Base-by-base conservation (phyloP, 2,888 invertebrate genomes). In the Agrochola circellaris region DNA sequence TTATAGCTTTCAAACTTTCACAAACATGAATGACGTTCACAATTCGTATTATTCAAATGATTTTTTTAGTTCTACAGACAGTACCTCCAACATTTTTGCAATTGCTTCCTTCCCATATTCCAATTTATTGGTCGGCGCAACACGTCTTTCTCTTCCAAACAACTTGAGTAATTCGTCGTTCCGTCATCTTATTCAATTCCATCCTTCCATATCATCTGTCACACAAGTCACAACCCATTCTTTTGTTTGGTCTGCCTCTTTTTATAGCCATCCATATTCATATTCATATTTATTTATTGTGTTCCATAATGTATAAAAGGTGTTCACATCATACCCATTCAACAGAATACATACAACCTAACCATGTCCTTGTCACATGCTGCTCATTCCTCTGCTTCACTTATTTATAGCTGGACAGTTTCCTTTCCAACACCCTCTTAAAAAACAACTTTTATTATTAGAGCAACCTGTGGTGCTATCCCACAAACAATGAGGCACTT, bases 1-100 rank as follows among this genome's bases (percentile, higher is more conserved):
- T 45, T 42, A 6, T n/a, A 56, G 15, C 30, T 62, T 45, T 42
- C n/a, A 4, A 42, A 79, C 58, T 78, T 79, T 71, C 71, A 34
- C 56, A 65, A 58, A 42, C 13, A 67, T 15, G 0, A n/a, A 51
- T 65, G 51, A 45, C n/a, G 5, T 56, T 6, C 45, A n/a, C 38
- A 34, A 42, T 26, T 51, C 51, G 15, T 45, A 11, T 5, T 51
- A 48, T 0, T 7, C 7, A 20, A 51, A 51, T 8, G 20, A 45
- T 45, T 45, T 45, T 42, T 15, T 45, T 45, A 15, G 5, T 2
- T 74, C 7, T 26, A 9, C 17, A 45, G 5, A 26, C 11, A 15
- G 45, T 34, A 54, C 11, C n/a, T 67, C 9, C n/a, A 30, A 11
- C 8, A 26, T 42, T 8, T 42, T 48, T 48, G 2, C 51, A 34